phyloP scores from a whole-genome alignment of 2,797 vertebrate genomes.

The Urophycis tenuis region DNA sequence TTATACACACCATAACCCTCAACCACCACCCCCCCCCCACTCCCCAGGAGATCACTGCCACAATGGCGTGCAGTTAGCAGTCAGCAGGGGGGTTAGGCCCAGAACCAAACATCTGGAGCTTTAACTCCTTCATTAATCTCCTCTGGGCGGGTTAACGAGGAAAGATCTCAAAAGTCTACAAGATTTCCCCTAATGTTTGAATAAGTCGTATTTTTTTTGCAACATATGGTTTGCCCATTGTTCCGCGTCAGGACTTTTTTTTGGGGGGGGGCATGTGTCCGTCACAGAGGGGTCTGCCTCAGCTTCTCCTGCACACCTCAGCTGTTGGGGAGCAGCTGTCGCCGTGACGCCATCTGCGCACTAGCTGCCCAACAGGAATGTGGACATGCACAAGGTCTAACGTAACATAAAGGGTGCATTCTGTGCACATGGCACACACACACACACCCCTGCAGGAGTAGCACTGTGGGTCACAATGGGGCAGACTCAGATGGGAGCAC shows the following conservation, averaged over 20 bases:
- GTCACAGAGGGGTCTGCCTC: neutral
- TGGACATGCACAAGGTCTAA: slow-evolving; percentile 36
- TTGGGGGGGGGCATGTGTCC: too few relatives aligned
- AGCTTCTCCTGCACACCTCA: slow-evolving; percentile 37
- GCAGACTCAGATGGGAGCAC: neutral
- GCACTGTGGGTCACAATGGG: neutral
- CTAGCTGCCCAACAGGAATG: slow-evolving; percentile 33
- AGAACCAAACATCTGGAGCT: neutral
- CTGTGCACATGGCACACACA: neutral
- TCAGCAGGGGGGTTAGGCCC: neutral
- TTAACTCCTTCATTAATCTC: neutral
- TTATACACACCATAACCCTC: neutral
- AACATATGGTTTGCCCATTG: neutral
- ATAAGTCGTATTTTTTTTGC: neutral
- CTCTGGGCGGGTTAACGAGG: neutral
- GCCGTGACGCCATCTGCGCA: slow-evolving; percentile 50
- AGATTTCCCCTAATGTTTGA: neutral
- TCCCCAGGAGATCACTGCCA: neutral
- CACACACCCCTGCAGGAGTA: neutral
- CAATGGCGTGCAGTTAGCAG: neutral
- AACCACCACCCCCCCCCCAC: neutral
- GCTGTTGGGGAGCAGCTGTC: slow-evolving; percentile 62
- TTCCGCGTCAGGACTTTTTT: neutral
- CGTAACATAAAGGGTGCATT: slow-evolving; percentile 13
- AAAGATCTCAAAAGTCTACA: neutral